These are phyloP conservation scores for Galendromus occidentalis DNA, from an alignment of 1,140 invertebrate species.

Conservation along the genomic window DNA sequence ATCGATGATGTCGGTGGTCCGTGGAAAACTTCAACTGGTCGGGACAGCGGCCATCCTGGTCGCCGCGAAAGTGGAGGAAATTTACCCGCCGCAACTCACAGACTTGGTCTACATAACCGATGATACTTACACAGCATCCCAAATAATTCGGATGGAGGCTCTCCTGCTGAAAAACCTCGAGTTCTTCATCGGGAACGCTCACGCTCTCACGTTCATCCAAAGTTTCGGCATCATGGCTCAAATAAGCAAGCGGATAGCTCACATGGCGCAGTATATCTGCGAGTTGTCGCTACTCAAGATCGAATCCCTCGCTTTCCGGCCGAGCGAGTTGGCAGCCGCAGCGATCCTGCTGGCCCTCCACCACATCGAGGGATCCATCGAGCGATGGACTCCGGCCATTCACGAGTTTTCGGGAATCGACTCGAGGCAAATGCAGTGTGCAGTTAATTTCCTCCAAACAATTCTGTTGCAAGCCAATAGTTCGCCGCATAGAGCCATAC, in stretches of 20 bases:
- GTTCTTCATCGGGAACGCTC: neutral
- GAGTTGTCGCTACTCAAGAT: neutral
- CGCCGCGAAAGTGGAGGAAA: conserved; percentile 84
- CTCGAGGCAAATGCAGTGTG: neutral
- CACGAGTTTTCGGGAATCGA: neutral
- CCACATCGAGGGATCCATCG: neutral
- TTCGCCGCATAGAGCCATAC: neutral
- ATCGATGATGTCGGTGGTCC: conserved; percentile 75
- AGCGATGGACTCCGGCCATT: neutral
- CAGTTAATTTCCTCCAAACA: neutral
- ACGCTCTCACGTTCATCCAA: neutral
- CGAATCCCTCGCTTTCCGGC: neutral
- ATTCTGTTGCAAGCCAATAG: neutral
- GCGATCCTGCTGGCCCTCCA: neutral
- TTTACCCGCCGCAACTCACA: conserved; percentile 59
- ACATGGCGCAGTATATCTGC: conserved; percentile 1
- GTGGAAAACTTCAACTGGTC: conserved; percentile 75
- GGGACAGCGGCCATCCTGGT: conserved; percentile 88
- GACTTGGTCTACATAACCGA: conserved; percentile 87
- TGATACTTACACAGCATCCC: conserved; percentile 53
- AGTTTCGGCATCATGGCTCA: neutral
- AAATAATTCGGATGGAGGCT: conserved; percentile 66
- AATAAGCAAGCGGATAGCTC: neutral
- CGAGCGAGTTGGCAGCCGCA: neutral
- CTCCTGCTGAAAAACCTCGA: conserved; percentile 32